Evolutionary conservation across 92 coral and sea anemone species (phyloP).

Genomic region (Micromussa lordhowensis): DNA sequence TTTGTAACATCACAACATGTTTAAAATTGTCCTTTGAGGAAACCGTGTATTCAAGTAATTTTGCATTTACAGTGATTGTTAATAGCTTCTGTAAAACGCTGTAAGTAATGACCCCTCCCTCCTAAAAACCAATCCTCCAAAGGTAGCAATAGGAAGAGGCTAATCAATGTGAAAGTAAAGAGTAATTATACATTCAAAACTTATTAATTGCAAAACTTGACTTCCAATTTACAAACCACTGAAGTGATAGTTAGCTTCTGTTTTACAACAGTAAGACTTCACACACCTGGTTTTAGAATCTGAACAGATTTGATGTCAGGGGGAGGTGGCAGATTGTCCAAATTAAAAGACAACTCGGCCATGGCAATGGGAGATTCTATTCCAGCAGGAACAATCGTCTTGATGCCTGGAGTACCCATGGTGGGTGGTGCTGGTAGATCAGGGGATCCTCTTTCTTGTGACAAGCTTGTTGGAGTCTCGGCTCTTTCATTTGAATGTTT

Average conservation of each 20-base stretch:
- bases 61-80: too few relatives aligned
- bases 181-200: too few relatives aligned
- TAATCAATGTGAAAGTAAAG: too few relatives aligned
- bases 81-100: too few relatives aligned
- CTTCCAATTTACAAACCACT: not conserved
- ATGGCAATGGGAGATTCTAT: not conserved
- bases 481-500: slow-evolving; percentile 33
- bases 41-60: too few relatives aligned
- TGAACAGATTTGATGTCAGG: slow-evolving; percentile 86
- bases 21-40: too few relatives aligned
- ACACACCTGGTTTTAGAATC: slow-evolving; percentile 79
- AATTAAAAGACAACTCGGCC: slow-evolving; percentile 11
- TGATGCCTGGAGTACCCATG: slow-evolving; percentile 82
- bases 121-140: too few relatives aligned
- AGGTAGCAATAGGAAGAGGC: too few relatives aligned
- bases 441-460: slow-evolving; percentile 34
- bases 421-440: slow-evolving; percentile 74
- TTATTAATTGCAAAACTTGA: too few relatives aligned
- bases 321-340: slow-evolving; percentile 74
- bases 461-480: not conserved
- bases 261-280: not conserved
- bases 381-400: slow-evolving; percentile 43
- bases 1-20: too few relatives aligned
- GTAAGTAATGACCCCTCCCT: too few relatives aligned
- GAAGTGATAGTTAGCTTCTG: not conserved